Percentiles rank a stretch among this genome's conserved stretches.
These are phyloP conservation scores for Tetramorium alpestre DNA, from an alignment of 1,140 invertebrate species.

Conservation along the genomic window DNA sequence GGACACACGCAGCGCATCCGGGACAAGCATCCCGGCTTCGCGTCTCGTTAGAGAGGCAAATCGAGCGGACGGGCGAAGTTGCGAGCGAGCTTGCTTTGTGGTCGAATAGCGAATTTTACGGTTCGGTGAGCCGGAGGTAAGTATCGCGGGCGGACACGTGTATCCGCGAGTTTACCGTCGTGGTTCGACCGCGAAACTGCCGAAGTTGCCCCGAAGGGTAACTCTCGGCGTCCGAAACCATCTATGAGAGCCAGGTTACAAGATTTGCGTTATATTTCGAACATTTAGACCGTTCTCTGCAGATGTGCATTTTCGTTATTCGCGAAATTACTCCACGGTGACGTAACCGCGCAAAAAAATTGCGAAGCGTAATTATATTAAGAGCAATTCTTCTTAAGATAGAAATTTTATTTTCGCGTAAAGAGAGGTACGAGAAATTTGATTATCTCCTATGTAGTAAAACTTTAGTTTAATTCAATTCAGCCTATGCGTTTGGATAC, in stretches of 20 bases:
- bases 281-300: not conserved
- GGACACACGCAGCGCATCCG: conserved; percentile 43
- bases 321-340: not conserved
- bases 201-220: conserved; percentile 29
- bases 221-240: conserved; percentile 16
- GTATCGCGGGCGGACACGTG: conserved; percentile 6
- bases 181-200: conserved; percentile 22
- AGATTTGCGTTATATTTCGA: not conserved
- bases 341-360: no score
- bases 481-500: not conserved
- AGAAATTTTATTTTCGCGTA: not conserved
- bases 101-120: conserved; percentile 46
- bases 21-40: not conserved
- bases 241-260: not conserved
- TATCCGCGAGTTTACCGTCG: conserved; percentile 35
- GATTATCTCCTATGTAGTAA: not conserved
- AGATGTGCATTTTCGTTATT: not conserved
- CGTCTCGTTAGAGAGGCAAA: conserved; percentile 53
- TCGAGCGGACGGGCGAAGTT: conserved; percentile 40
- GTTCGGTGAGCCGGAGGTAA: conserved; percentile 31
- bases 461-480: conserved; percentile 15
- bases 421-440: not conserved
- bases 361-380: not conserved
- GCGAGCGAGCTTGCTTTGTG: conserved; percentile 44
- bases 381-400: not conserved